Evolutionary conservation across 2,797 vertebrate genomes (phyloP), one percentile per base, ranked within the genome.

Genomic region (Caiman crocodilus): DNA sequence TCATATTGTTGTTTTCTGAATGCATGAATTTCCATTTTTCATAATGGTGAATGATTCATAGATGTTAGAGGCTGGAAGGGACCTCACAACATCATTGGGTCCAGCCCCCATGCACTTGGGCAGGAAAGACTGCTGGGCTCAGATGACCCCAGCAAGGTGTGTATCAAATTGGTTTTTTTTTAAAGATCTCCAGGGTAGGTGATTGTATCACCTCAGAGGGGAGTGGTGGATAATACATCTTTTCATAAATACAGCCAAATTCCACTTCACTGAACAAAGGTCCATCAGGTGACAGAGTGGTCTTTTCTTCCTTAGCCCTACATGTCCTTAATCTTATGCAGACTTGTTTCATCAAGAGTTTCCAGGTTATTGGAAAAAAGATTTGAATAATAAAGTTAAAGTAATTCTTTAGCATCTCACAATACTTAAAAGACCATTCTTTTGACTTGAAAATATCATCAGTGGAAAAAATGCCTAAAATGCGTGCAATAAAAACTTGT

Each of bases 371-470:
- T 64, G 67, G 88, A 88, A 76, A 26, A 74, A 84, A 91, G 90
- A 58, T 56, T 56, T 91, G 74, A 84, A 90, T 92, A 69, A 69
- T 78, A 85, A 56, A 11, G 11, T 67, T 91, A 11, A 74, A 55
- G 79, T 86, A 93, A 91, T 89, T 96, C 13, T 14, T 87, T 94
- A 74, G 69, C 35, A 82, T 69, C 16, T 50, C 23, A 15, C 13
- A 65, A 25, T 30, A 55, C 42, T 4, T 90, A 76, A 84, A 57
- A 92, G 64, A 71, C 65, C 89, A 60, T 84, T 90, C 77, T 25
- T 94, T 61, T 86, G 56, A 88, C 89, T 89, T 88, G 28, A 67
- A n/a, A 74, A 85, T 93, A 92, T 91, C 17, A 50, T 84, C 42
- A 32, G 80, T 94, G 88, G 90, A 76, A 20, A 5, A 32, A 76